Evolutionary conservation across 2,888 invertebrate species (phyloP).

Genomic region (Argyra leucocephala): DNA sequence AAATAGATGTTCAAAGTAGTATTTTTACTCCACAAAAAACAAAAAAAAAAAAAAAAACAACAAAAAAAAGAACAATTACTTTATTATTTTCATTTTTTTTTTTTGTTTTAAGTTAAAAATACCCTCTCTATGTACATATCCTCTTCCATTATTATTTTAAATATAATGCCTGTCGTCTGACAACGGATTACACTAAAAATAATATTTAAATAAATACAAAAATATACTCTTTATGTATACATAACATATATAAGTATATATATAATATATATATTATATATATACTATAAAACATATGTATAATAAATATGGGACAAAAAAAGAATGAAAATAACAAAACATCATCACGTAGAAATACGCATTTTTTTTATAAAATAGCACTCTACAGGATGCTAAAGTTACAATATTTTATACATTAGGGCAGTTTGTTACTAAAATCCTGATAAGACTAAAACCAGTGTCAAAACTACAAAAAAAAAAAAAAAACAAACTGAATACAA

Average conservation of each 20-base stretch:
- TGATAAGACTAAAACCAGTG: neutral
- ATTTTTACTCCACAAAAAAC: no score
- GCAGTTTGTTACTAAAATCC: neutral
- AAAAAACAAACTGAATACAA: no score
- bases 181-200: neutral
- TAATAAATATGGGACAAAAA: neutral
- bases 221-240: neutral
- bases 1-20: no score
- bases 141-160: no score
- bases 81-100: no score
- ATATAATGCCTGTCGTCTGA: neutral
- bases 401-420: constrained; percentile 1
- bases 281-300: neutral
- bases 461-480: neutral
- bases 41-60: no score
- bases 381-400: neutral
- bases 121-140: no score
- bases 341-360: no score
- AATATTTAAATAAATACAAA: neutral
- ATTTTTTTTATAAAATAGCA: neutral
- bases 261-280: neutral
- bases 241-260: neutral
- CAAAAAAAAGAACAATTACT: no score
- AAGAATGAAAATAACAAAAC: no score
- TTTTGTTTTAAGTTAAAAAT: no score